A percentile compares a stretch with the other conserved stretches of the same genome.
phyloP scores from a whole-genome alignment of 2,113 vertebrate genomes.

The Eurystomus gularis region DNA sequence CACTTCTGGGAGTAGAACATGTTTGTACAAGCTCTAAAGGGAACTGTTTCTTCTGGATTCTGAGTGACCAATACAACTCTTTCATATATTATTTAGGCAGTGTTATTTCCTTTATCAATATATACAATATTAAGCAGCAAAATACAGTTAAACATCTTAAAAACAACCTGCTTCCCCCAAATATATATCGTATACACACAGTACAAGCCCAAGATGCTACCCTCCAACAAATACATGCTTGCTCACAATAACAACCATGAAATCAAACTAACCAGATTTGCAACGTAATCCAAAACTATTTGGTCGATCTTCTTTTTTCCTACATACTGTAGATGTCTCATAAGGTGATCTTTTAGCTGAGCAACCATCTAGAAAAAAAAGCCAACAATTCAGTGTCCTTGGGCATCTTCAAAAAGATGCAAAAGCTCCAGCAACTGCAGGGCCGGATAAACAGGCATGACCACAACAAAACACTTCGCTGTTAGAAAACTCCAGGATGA shows the following conservation, averaged over 20 bases:
- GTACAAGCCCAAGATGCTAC: neutral
- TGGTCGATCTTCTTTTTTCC: slow-evolving; percentile 90
- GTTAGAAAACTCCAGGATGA: neutral
- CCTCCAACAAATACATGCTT: neutral
- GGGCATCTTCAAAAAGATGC: neutral
- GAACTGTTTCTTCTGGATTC: neutral
- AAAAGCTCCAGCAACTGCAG: neutral
- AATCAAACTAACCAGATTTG: slow-evolving; percentile 79
- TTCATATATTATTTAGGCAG: neutral
- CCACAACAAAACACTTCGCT: fast-evolving
- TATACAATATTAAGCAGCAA: neutral
- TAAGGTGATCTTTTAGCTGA: slow-evolving; percentile 90
- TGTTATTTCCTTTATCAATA: neutral
- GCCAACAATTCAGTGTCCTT: neutral
- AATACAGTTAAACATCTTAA: neutral
- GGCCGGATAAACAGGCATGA: neutral
- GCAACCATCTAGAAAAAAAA: slow-evolving; percentile 82
- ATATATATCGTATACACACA: neutral
- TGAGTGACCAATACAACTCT: neutral
- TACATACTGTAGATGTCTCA: slow-evolving; percentile 83
- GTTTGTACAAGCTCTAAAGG: neutral
- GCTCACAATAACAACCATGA: neutral
- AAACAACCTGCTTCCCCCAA: neutral
- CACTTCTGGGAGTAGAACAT: neutral
- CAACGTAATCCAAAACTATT: slow-evolving; percentile 87